Percentiles rank a stretch among this genome's conserved stretches.
Conservation (phyloP, 2,797 vertebrate species). For the Sebastes baramenuke region DNA sequence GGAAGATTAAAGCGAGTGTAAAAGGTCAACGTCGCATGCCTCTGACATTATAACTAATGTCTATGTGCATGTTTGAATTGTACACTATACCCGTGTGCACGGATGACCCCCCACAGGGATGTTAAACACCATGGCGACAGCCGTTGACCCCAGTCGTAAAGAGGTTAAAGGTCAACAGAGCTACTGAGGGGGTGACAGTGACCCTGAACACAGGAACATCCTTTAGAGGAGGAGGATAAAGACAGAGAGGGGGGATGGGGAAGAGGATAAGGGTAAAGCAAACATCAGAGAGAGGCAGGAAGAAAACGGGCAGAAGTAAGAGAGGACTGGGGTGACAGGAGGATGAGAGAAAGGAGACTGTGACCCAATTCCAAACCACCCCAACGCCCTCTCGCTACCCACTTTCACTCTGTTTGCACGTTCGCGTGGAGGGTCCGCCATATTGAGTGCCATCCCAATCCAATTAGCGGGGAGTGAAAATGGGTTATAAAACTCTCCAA, state of each 20-base stretch:
- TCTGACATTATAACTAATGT: conserved; percentile 41
- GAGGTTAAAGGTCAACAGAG: conserved; percentile 69
- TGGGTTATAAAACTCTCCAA: no score
- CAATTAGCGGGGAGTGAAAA: no score
- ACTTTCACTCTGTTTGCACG: no score
- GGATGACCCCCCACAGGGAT: conserved; percentile 61
- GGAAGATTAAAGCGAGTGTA: conserved; percentile 53
- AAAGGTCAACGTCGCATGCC: conserved; percentile 46
- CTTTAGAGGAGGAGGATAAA: conserved; percentile 39
- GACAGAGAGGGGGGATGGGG: not conserved
- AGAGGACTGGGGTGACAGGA: not conserved
- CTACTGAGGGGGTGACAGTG: conserved; percentile 57
- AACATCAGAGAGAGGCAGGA: conserved; percentile 21
- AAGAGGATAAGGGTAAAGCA: conserved; percentile 34
- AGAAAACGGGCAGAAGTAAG: not conserved
- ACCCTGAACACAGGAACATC: conserved; percentile 72
- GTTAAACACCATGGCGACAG: conserved; percentile 69
- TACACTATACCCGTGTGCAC: conserved; percentile 20
- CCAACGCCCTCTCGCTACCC: no score
- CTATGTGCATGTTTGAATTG: conserved; percentile 43
- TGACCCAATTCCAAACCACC: no score
- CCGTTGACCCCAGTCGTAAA: conserved; percentile 71
- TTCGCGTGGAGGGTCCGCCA: no score
- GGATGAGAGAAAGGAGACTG: not conserved
- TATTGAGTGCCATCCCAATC: no score